Evolutionary conservation across 2,113 vertebrate species (phyloP).

Genomic region (Neotoma lepida): DNA sequence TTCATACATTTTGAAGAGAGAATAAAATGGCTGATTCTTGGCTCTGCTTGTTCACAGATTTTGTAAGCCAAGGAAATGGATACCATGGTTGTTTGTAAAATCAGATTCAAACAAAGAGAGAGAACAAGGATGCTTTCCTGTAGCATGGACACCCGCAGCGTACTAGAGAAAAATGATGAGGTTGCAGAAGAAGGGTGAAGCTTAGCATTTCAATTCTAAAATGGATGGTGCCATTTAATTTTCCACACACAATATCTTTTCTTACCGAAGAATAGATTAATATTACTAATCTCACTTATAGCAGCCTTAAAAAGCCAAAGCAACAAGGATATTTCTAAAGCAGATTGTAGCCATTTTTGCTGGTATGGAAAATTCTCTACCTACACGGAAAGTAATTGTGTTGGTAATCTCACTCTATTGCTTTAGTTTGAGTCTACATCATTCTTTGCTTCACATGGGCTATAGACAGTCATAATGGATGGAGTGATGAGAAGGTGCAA

Average conservation of each 20-base stretch:
- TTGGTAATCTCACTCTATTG: conserved; percentile 64
- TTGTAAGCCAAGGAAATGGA: conserved; percentile 77
- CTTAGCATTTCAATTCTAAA: conserved; percentile 84
- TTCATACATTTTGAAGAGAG: conserved; percentile 77
- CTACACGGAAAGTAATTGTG: conserved; percentile 74
- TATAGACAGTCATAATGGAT: conserved; percentile 66
- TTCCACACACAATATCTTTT: conserved; percentile 74
- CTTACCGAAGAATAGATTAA: conserved; percentile 81
- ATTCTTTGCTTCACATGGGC: conserved; percentile 61
- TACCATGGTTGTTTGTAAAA: conserved; percentile 77
- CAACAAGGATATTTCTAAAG: conserved; percentile 66
- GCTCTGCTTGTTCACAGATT: conserved; percentile 41
- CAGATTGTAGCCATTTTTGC: conserved; percentile 74
- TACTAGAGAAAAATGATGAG: conserved; percentile 73
- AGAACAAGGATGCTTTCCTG: conserved; percentile 77
- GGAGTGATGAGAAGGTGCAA: conserved; percentile 59
- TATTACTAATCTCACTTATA: conserved; percentile 83
- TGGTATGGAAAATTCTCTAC: conserved; percentile 65
- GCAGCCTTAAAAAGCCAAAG: conserved; percentile 76
- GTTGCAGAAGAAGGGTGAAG: conserved; percentile 72
- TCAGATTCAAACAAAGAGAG: conserved; percentile 81
- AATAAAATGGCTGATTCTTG: conserved; percentile 79
- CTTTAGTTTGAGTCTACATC: conserved; percentile 62
- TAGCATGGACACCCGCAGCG: conserved; percentile 66
- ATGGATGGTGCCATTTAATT: conserved; percentile 78